Evolutionary conservation across 2,888 invertebrate species (phyloP).

Genomic region (Megalurothrips usitatus): DNA sequence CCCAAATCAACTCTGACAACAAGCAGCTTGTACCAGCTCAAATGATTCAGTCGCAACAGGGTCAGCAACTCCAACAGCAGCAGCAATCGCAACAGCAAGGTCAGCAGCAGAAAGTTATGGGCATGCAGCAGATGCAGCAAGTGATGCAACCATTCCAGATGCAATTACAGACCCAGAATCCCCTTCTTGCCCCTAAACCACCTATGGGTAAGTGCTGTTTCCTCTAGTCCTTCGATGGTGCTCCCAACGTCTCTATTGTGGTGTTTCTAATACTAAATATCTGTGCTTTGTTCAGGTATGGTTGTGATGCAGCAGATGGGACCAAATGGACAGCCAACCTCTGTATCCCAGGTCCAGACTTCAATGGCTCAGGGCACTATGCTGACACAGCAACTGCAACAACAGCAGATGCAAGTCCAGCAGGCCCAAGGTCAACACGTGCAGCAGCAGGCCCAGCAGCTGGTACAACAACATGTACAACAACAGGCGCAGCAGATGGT

Average conservation of each 20-base stretch:
- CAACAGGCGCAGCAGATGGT: constrained; percentile 45
- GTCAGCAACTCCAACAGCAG: constrained; percentile 44
- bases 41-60: constrained; percentile 32
- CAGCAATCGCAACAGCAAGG: constrained; percentile 39
- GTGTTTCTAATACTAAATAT: neutral
- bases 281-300: neutral
- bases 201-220: constrained; percentile 30
- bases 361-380: constrained; percentile 34
- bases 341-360: no score
- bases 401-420: constrained; percentile 41
- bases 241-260: neutral
- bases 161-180: constrained; percentile 42
- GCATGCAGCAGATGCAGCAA: constrained; percentile 37
- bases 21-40: constrained; percentile 35
- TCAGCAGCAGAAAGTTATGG: constrained; percentile 41
- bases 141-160: constrained; percentile 49
- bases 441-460: constrained; percentile 43
- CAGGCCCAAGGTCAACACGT: constrained; percentile 36
- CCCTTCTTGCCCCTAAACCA: constrained; percentile 34
- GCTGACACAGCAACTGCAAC: constrained; percentile 42
- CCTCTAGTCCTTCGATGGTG: no score
- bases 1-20: constrained; percentile 31
- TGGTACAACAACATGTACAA: constrained; percentile 39
- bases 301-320: constrained; percentile 1
- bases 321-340: constrained; percentile 33